Evolutionary conservation across 1,140 invertebrate genomes (phyloP).

Genomic region (Planococcus citri): DNA sequence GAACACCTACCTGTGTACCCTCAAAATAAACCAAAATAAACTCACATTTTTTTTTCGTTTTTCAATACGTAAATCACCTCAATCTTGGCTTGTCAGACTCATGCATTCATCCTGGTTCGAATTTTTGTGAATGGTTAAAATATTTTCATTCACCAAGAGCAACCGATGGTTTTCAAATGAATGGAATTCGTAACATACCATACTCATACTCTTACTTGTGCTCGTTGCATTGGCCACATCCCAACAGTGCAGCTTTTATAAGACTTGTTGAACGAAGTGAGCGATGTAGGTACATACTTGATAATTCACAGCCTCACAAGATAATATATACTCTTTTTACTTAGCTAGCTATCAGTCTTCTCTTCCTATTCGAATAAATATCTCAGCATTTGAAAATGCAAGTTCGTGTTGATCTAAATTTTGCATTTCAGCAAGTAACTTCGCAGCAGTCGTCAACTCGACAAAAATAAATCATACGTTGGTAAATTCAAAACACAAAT

Average conservation of each 20-base stretch:
- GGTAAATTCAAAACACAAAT: constrained; percentile 3
- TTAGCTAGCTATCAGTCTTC: background rate
- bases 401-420: background rate
- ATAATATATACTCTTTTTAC: too few species aligned
- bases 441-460: background rate
- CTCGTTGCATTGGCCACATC: background rate
- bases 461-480: background rate
- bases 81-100: too few species aligned
- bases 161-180: background rate
- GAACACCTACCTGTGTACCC: too few species aligned
- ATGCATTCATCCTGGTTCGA: background rate
- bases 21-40: too few species aligned
- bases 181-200: background rate
- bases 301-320: too few species aligned
- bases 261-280: too few species aligned
- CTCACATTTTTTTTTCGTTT: too few species aligned
- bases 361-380: background rate
- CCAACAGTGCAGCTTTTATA: background rate
- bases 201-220: too few species aligned
- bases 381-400: background rate
- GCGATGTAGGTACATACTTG: background rate
- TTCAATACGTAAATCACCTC: too few species aligned
- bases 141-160: background rate
- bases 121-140: background rate
- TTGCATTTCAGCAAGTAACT: background rate